Percentiles rank a stretch among this genome's conserved stretches.
phyloP scores from a whole-genome alignment of 2,888 invertebrate genomes.

The Xanthorhoe spadicearia region DNA sequence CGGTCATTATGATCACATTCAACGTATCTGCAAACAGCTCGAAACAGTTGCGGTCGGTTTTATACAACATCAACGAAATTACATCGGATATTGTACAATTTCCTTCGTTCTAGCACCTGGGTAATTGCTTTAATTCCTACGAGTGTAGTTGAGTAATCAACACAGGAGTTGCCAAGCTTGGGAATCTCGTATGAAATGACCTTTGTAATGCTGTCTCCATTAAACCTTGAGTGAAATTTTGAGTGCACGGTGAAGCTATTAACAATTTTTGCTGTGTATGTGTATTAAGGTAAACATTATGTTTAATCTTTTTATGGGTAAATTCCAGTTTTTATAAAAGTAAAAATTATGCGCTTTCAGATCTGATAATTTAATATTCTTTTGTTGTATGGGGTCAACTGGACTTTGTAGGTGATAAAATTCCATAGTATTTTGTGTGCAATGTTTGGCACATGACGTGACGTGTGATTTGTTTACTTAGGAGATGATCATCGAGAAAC shows the following conservation, averaged over 20 bases:
- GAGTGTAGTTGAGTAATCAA: slow-evolving; percentile 34
- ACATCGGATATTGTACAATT: slow-evolving; percentile 69
- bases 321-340: too few relatives aligned
- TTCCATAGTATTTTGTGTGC: too few relatives aligned
- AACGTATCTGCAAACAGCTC: slow-evolving; percentile 23
- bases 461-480: too few relatives aligned
- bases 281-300: background rate
- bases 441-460: too few relatives aligned
- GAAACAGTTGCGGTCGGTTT: slow-evolving; percentile 28
- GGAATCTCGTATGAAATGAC: background rate
- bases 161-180: slow-evolving; percentile 3
- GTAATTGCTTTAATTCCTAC: slow-evolving; percentile 60
- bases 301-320: too few relatives aligned
- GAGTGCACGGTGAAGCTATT: background rate
- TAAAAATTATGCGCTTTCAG: too few relatives aligned
- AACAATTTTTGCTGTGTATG: background rate
- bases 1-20: slow-evolving; percentile 21
- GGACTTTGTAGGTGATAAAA: too few relatives aligned
- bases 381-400: too few relatives aligned
- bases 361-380: too few relatives aligned
- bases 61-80: slow-evolving; percentile 38
- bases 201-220: background rate
- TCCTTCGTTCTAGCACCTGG: slow-evolving; percentile 51
- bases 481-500: too few relatives aligned
- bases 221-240: background rate